These are phyloP conservation scores for Pelusios castaneus DNA, from an alignment of 2,113 vertebrate species.

Conservation along the genomic window DNA sequence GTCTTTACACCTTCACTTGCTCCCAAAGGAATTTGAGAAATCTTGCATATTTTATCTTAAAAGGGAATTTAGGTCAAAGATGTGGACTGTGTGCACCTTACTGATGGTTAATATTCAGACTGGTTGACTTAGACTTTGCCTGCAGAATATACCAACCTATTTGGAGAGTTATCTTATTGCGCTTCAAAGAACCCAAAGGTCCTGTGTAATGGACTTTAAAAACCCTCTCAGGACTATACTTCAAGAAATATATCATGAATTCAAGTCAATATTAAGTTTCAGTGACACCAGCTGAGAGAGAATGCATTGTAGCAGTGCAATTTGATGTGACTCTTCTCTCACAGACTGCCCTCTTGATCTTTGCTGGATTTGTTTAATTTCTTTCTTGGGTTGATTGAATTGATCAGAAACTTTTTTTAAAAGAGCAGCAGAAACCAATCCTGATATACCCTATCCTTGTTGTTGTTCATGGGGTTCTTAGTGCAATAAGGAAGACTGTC, in stretches of 20 bases:
- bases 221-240: accelerated
- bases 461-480: background rate
- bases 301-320: background rate
- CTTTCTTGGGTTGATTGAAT: accelerated
- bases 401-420: accelerated
- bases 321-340: background rate
- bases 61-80: background rate
- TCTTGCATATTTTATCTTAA: accelerated
- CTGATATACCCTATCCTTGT: accelerated
- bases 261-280: background rate
- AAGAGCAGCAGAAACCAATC: background rate
- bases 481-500: accelerated
- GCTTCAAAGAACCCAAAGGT: background rate
- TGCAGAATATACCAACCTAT: background rate
- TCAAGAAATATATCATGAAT: background rate
- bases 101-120: background rate
- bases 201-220: background rate
- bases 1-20: background rate
- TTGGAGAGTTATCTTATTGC: background rate
- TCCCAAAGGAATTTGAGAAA: background rate
- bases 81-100: background rate
- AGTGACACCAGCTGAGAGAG: background rate
- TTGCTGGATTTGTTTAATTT: slow-evolving; percentile 42
- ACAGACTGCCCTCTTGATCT: background rate
- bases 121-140: background rate